A percentile compares a stretch with the other conserved stretches of the same genome.
Evolutionary conservation across 1,140 invertebrate genomes (phyloP).

Genomic region (Archivesica marissinica): DNA sequence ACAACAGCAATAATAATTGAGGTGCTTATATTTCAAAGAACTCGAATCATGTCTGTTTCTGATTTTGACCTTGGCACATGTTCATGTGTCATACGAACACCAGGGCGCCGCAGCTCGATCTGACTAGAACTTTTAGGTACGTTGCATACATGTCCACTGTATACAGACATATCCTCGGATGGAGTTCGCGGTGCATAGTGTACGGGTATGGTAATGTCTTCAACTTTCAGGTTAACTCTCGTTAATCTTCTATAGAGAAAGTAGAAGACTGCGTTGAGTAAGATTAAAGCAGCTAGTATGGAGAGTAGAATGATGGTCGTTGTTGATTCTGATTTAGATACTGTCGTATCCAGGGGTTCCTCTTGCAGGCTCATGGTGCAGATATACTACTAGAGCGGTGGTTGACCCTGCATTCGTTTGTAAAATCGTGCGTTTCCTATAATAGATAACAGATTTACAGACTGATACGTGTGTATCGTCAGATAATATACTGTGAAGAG

Average conservation of each 20-base stretch:
- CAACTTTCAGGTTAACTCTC: neutral
- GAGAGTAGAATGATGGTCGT: neutral
- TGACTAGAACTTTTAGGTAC: neutral
- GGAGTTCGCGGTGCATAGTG: neutral
- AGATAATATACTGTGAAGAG: neutral
- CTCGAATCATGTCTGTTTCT: no score
- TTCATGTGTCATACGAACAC: no score
- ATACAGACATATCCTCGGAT: neutral
- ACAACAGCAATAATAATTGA: no score
- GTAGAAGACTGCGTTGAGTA: neutral
- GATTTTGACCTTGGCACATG: no score
- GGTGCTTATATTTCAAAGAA: no score
- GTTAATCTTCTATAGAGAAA: neutral
- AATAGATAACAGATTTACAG: neutral
- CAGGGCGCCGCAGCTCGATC: neutral
- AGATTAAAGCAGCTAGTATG: neutral
- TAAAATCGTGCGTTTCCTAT: neutral
- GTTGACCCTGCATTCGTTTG: neutral
- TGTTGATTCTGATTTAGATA: neutral
- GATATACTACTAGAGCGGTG: neutral
- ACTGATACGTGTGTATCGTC: neutral
- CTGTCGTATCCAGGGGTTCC: neutral
- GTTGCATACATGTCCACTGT: neutral
- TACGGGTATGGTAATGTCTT: neutral
- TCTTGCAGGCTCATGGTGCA: neutral